Evolutionary conservation across 2,113 vertebrate species (phyloP).

Genomic region (Hemicordylus capensis): DNA sequence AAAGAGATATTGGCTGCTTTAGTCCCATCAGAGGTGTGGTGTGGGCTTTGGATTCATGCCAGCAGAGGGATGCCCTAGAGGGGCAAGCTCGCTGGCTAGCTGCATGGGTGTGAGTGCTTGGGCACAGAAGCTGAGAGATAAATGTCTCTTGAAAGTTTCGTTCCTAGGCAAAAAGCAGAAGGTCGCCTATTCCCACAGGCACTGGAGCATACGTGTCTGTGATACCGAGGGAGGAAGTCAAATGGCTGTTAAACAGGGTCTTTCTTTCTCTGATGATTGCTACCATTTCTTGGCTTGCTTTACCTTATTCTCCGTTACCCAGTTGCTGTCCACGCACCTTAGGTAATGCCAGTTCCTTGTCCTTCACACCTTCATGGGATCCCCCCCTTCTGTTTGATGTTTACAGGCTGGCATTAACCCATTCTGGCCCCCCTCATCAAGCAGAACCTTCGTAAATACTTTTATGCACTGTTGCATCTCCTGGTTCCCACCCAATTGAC

Average conservation of each 20-base stretch:
- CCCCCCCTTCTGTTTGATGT: not conserved
- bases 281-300: no score
- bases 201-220: not conserved
- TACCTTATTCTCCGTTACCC: not conserved
- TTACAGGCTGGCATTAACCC: not conserved
- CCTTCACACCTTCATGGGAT: not conserved
- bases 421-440: not conserved
- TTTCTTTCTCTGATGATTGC: not conserved
- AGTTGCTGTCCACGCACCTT: not conserved
- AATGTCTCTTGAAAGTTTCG: conserved; percentile 42
- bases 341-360: not conserved
- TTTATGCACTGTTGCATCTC: not conserved
- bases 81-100: not conserved
- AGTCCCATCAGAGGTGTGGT: not conserved
- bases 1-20: not conserved
- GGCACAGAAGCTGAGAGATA: not conserved
- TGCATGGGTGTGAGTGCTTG: not conserved
- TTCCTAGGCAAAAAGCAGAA: conserved; percentile 54
- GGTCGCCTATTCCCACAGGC: conserved; percentile 36
- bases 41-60: not conserved
- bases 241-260: not conserved
- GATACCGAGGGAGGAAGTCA: not conserved
- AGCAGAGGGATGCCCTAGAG: not conserved
- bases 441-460: no score
- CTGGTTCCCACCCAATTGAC: conserved; percentile 13